Base-by-base conservation (phyloP, 2,113 vertebrate genomes). In the Rhipidura dahli region DNA sequence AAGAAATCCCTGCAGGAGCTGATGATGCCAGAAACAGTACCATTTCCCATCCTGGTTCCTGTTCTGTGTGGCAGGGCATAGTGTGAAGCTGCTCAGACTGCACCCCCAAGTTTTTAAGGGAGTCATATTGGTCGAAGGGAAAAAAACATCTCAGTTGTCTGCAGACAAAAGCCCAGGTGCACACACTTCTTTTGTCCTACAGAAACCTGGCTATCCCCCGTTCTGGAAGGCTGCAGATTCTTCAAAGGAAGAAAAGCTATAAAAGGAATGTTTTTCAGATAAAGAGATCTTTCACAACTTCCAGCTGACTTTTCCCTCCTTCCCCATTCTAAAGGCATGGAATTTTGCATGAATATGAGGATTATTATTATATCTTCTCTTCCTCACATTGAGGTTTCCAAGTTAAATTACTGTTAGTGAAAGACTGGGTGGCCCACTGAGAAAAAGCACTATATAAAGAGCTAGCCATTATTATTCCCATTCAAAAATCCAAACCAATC, bases 1-100 rank as follows among this genome's bases (percentile, higher is more conserved):
- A 91, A 89, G 91, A 87, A 96, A 85, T 89, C 83, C 92, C 95
- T 93, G 57, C 57, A 93, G 94, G 70, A 93, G 49, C 59, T 85
- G 50, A 28, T 35, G 8, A 28, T 83, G 84, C 84, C 78, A 80
- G 65, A 45, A 95, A 92, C 39, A 27, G 61, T 19, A 45, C 61
- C 37, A 71, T 19, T 83, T 59, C 70, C 33, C 68, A 50, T 28
- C 24, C 83, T 15, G 3, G 13, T 42, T 61, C 78, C 87, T 56
- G 35, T 42, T 30, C 70, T 61, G 20, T 0, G 0, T 50, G 77
- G 35, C 61, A 95, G n/a, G 40, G 26, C 4, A 1, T 10, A 51
- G 20, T 6, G 13, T 57, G 83, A 77, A 82, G 51, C 35, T 75
- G 21, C 70, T 72, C 37, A 60, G 45, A 53, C 33, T 28, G 13